Conservation (phyloP, 2,113 vertebrate species). For the Cyanoderma ruficeps region DNA sequence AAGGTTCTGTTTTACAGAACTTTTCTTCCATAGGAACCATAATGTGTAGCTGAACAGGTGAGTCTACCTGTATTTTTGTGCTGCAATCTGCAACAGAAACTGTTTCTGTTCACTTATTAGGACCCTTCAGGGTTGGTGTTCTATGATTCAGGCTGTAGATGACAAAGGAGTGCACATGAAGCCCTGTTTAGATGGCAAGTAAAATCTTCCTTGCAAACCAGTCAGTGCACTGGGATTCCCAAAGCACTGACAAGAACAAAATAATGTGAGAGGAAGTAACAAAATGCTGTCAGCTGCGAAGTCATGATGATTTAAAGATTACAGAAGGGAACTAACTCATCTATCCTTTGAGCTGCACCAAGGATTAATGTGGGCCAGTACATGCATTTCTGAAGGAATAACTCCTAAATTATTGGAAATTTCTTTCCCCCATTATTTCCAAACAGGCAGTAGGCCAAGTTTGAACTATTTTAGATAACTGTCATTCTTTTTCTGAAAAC, state of each 20-base stretch:
- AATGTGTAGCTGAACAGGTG: not conserved
- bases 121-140: not conserved
- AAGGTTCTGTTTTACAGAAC: not conserved
- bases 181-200: not conserved
- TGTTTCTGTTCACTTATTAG: not conserved
- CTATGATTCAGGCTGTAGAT: not conserved
- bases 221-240: not conserved
- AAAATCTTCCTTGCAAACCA: not conserved
- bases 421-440: not conserved
- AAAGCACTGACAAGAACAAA: not conserved
- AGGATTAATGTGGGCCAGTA: not conserved
- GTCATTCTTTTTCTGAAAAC: not conserved
- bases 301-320: not conserved
- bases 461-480: not conserved
- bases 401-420: not conserved
- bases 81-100: not conserved
- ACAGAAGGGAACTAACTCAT: not conserved
- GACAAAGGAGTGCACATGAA: not conserved
- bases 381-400: not conserved
- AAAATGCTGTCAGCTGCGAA: not conserved
- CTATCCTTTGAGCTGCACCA: rapidly evolving
- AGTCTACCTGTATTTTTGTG: not conserved
- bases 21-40: not conserved
- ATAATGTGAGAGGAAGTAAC: not conserved
- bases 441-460: not conserved